Evolutionary conservation across 1,140 invertebrate species (phyloP).

Genomic region (Eubasilissa regina): DNA sequence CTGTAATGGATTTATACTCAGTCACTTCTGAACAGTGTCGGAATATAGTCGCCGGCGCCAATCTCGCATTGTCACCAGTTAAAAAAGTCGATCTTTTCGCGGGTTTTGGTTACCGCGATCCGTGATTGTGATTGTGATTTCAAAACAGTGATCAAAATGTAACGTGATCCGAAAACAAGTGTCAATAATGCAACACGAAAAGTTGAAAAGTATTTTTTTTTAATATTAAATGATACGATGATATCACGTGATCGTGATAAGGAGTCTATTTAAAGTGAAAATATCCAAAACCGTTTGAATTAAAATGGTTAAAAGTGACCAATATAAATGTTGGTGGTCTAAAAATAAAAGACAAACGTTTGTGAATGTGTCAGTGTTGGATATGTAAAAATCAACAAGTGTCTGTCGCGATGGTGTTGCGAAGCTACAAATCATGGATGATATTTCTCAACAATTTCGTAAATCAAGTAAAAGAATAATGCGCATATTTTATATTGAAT

Average conservation of each 20-base stretch:
- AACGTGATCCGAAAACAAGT: too few relatives aligned
- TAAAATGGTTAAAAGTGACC: too few relatives aligned
- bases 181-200: too few relatives aligned
- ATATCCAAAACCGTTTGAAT: too few relatives aligned
- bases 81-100: slow-evolving; percentile 37
- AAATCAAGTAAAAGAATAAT: too few relatives aligned
- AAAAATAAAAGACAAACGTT: neutral
- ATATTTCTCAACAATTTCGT: neutral
- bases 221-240: neutral
- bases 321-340: neutral
- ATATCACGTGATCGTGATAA: neutral
- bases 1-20: slow-evolving; percentile 44
- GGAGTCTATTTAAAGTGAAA: neutral
- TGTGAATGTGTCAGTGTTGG: neutral
- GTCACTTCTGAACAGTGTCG: slow-evolving; percentile 31
- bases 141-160: neutral
- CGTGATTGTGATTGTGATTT: slow-evolving; percentile 17
- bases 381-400: neutral
- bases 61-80: neutral
- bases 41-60: slow-evolving; percentile 6
- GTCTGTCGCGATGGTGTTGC: neutral
- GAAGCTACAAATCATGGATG: neutral
- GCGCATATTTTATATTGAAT: too few relatives aligned
- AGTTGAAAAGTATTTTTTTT: too few relatives aligned
- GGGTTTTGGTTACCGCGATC: neutral